Evolutionary conservation across 2,797 vertebrate genomes (phyloP), one percentile per base, ranked within the genome.

Genomic region (Spinibarbus caldwelli): DNA sequence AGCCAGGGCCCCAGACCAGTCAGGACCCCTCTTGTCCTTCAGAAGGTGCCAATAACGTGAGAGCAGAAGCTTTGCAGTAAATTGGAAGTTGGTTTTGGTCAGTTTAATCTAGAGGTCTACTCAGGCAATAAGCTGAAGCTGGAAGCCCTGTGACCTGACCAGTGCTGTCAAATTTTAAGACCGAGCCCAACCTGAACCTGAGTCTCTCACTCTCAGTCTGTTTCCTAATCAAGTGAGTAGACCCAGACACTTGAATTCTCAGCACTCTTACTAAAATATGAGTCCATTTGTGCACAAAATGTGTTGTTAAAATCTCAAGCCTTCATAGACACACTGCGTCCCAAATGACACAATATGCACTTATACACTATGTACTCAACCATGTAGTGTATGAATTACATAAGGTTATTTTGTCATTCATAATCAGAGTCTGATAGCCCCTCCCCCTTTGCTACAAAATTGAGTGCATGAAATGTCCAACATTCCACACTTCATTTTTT

Each of bases 111-210:
- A 52, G 71, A 75, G 45, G 17, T 31, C 45, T 75, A 31, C 45
- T 43, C 41, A 0, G n/a, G 38, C 38, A 45, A 71, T 45, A 26
- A 26, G n/a, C 38, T 71, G 26, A 70, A n/a, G 67, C 21, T 3
- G 36, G 21, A 73, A 73, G 15, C 10, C 11, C 71, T 49, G 43
- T 49, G 71, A 49, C 26, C 43, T 73, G 72, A 72, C n/a, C n/a
- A 75, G 71, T 52, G 19, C 45, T 49, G 45, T 75, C 17, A 52
- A 52, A 52, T 73, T 49, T 47, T 72, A 72, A 29, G 70, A 29
- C 70, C 19, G 26, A 47, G 29, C n/a, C 7, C n/a, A 72, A 47
- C 14, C 41, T 72, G 6, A 72, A 72, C 41, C n/a, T 29, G n/a
- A 10, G 8, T 72, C 43, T 72, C n/a, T 47, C 43, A 31, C 26